These are phyloP conservation scores for Acanthaster planci DNA, from an alignment of 35 echinoderm and acorn worm species.

Conservation along the genomic window DNA sequence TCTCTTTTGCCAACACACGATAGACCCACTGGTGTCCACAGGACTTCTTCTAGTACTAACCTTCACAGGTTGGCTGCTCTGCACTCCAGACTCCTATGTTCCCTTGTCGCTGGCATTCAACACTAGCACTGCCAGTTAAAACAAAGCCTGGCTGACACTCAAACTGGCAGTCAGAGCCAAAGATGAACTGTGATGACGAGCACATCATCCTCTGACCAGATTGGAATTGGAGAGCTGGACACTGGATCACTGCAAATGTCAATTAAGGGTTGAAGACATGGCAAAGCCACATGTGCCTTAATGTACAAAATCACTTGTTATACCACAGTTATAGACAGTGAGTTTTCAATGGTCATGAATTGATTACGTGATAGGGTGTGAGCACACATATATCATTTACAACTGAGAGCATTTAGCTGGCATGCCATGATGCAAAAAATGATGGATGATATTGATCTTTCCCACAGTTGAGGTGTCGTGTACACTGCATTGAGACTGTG, in stretches of 20 bases:
- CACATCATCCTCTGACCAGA: constrained; percentile 8
- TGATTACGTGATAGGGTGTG: neutral
- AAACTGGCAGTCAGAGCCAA: constrained; percentile 9
- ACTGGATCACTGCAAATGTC: constrained; percentile 14
- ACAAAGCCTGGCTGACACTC: neutral
- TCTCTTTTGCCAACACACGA: too few relatives aligned
- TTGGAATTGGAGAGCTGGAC: neutral
- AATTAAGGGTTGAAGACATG: neutral
- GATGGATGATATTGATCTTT: too few relatives aligned
- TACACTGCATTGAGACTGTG: too few relatives aligned
- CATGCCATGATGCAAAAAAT: neutral
- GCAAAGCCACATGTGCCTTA: neutral
- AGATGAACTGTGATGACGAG: constrained; percentile 19
- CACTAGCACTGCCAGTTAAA: neutral
- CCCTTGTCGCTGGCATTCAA: neutral
- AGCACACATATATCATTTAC: neutral
- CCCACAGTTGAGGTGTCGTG: too few relatives aligned
- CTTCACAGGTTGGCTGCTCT: constrained; percentile 9
- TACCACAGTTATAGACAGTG: neutral
- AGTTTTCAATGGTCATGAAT: neutral
- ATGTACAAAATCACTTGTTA: neutral
- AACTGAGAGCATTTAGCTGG: neutral
- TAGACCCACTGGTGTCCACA: too few relatives aligned
- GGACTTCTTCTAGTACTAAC: neutral
- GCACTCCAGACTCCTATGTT: neutral